Conservation (phyloP, 1,140 invertebrate genomes). For the Drosophila takahashii region DNA sequence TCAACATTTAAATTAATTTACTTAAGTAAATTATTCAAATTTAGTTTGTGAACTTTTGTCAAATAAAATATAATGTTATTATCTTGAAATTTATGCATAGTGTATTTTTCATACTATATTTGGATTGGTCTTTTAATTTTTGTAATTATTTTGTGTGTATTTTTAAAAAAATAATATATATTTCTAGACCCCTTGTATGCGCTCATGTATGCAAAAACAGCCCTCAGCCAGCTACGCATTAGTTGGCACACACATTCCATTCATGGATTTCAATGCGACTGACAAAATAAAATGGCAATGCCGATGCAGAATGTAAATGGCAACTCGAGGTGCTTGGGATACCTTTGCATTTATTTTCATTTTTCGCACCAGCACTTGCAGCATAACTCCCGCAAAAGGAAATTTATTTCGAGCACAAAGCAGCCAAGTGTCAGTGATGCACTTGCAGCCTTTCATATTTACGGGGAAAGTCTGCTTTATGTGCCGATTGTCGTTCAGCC, state of each 20-base stretch:
- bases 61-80: too few species aligned
- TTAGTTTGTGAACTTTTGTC: too few species aligned
- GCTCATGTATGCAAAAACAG: neutral
- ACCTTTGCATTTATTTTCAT: constrained; percentile 52
- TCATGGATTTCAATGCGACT: constrained; percentile 42
- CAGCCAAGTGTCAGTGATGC: constrained; percentile 27
- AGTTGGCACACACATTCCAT: constrained; percentile 27
- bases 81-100: too few species aligned
- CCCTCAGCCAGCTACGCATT: constrained; percentile 16
- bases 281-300: constrained; percentile 48
- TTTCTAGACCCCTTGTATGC: neutral
- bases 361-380: constrained; percentile 21
- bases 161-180: too few species aligned
- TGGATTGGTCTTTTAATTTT: too few species aligned
- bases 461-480: constrained; percentile 1
- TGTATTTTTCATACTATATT: too few species aligned
- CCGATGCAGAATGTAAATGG: constrained; percentile 42
- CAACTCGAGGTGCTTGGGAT: constrained; percentile 22
- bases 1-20: too few species aligned
- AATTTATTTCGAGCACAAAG: constrained; percentile 26
- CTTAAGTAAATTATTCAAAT: too few species aligned
- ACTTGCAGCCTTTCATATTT: constrained; percentile 4
- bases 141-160: too few species aligned
- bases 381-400: constrained; percentile 44
- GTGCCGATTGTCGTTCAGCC: constrained; percentile 12